These are phyloP conservation scores for Platycercus adscitus DNA, from an alignment of 2,113 vertebrate species.

Conservation along the genomic window DNA sequence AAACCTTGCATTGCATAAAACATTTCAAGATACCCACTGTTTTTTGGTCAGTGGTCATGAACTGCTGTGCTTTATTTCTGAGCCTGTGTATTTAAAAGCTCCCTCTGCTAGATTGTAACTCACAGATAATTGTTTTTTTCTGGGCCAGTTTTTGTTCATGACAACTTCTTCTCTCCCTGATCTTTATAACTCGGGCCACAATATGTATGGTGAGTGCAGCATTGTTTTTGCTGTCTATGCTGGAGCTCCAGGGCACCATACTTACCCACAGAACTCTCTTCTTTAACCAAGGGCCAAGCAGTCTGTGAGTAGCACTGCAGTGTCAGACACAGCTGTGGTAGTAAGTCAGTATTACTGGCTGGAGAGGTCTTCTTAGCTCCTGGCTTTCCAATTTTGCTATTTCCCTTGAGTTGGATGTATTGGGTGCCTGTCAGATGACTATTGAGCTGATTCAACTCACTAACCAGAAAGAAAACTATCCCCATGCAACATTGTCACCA, in stretches of 20 bases:
- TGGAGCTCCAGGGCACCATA: background rate
- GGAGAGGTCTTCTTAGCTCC: background rate
- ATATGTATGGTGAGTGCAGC: background rate
- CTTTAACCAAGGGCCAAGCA: background rate
- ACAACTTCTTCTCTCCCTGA: background rate
- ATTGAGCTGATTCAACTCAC: background rate
- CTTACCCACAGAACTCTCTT: background rate
- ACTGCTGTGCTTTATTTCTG: background rate
- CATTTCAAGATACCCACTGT: background rate
- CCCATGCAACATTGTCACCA: background rate
- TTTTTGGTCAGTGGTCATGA: background rate
- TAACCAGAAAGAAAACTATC: background rate
- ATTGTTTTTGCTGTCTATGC: background rate
- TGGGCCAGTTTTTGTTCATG: background rate
- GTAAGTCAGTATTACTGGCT: background rate
- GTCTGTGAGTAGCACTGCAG: background rate
- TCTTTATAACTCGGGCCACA: background rate
- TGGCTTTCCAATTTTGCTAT: background rate
- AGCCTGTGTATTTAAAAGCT: background rate
- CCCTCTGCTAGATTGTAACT: background rate
- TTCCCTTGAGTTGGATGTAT: background rate
- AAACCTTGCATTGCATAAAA: background rate
- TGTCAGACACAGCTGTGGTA: background rate
- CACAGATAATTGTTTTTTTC: background rate
- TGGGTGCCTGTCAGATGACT: background rate